Conservation (phyloP, 2,113 vertebrate species). For the Origma solitaria region DNA sequence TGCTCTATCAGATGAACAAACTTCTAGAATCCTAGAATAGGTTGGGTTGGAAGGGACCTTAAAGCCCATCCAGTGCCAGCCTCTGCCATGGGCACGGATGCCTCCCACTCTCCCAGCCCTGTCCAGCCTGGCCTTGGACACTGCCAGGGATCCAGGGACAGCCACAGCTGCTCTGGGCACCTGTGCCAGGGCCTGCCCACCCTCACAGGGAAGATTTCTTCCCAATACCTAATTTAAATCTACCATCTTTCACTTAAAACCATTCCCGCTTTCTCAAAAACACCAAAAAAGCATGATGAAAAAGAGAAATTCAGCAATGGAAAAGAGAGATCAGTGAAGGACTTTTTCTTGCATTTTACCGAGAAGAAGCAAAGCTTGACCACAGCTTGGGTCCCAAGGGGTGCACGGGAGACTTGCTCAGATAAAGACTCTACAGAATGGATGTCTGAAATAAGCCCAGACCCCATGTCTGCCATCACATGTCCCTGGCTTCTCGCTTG, state of each 20-base stretch:
- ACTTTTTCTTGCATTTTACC: neutral
- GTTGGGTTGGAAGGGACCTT: neutral
- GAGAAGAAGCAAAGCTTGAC: neutral
- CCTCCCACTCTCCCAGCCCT: neutral
- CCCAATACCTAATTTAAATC: neutral
- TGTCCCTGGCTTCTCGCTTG: neutral
- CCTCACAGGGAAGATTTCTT: neutral
- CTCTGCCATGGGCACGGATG: neutral
- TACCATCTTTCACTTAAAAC: neutral
- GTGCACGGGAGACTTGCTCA: neutral
- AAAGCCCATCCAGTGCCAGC: rapidly evolving
- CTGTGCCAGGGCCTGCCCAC: rapidly evolving
- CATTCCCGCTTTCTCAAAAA: no score
- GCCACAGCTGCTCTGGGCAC: neutral
- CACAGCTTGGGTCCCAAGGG: neutral
- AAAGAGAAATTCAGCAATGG: neutral
- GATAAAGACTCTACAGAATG: neutral
- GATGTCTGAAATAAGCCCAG: neutral
- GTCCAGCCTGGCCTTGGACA: neutral
- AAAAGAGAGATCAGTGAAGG: neutral
- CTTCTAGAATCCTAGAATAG: rapidly evolving
- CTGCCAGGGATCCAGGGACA: neutral
- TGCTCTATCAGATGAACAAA: neutral
- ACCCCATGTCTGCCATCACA: neutral
- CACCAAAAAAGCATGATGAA: neutral